Evolutionary conservation across 2,888 invertebrate genomes (phyloP).

Genomic region (Brenthis daphne): DNA sequence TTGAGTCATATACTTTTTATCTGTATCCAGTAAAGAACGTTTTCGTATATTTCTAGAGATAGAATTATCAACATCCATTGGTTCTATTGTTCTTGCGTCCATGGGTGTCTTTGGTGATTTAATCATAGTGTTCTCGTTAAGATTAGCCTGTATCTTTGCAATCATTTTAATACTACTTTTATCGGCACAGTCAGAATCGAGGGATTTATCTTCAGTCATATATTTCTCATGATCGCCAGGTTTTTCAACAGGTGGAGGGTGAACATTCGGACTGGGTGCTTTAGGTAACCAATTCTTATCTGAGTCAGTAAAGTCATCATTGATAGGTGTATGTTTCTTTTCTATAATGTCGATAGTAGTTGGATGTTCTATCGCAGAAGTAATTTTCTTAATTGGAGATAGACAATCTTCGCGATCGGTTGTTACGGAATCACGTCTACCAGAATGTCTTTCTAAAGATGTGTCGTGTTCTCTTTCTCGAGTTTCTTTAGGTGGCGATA

Average conservation of each 20-base stretch:
- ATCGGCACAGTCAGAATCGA: slow-evolving; percentile 69
- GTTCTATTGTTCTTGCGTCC: slow-evolving; percentile 74
- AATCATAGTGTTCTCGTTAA: slow-evolving; percentile 78
- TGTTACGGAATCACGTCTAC: slow-evolving; percentile 44
- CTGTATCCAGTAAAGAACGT: slow-evolving; percentile 62
- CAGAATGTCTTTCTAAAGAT: slow-evolving; percentile 47
- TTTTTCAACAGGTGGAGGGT: slow-evolving; percentile 71
- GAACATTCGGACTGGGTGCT: slow-evolving; percentile 64
- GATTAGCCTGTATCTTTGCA: slow-evolving; percentile 75
- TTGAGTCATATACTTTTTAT: slow-evolving; percentile 69
- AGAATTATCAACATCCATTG: slow-evolving; percentile 63
- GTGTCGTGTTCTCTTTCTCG: slow-evolving; percentile 31
- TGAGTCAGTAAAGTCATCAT: slow-evolving; percentile 56
- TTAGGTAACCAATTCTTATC: slow-evolving; percentile 72
- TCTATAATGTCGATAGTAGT: slow-evolving; percentile 46
- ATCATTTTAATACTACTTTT: slow-evolving; percentile 76
- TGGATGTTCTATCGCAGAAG: slow-evolving; percentile 40
- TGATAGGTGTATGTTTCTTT: slow-evolving; percentile 53
- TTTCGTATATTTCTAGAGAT: slow-evolving; percentile 58
- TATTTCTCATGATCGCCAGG: slow-evolving; percentile 72
- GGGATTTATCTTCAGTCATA: slow-evolving; percentile 73
- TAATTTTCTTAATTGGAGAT: slow-evolving; percentile 55
- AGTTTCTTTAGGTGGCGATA: slow-evolving; percentile 38
- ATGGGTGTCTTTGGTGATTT: slow-evolving; percentile 78
- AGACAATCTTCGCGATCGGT: slow-evolving; percentile 42